Base-by-base conservation (phyloP, 1,140 invertebrate genomes). In the Diabrotica undecimpunctata region DNA sequence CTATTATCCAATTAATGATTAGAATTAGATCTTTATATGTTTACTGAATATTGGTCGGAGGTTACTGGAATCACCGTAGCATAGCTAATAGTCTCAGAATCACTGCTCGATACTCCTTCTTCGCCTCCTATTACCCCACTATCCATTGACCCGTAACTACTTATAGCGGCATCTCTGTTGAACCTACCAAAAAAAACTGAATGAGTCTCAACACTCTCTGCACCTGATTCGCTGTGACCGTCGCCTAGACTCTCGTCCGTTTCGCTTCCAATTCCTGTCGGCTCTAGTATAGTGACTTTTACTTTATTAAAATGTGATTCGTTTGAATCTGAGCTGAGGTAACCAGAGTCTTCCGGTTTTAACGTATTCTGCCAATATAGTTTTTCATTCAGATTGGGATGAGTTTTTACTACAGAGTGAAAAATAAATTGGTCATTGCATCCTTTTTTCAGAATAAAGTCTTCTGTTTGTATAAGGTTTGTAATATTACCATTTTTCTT, bases 161-260 rank as follows among this genome's bases (percentile, higher is more conserved):
- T 56, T 35, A 54, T 50, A 8, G 60, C 36, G 14, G 54, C 65
- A 3, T 62, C 53, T 78, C 74, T 88, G 68, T 80, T 79, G 75
- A 82, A 87, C 81, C 81, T 84, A 67, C 79, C 89, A 70, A 91
- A 91, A 70, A 91, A 90, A 5, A 92, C 90, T 11, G 90, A 91
- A 80, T 93, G 90, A 0, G 91, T 93, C 63, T 90, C 91, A 46
- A 92, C 83, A 79, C 90, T 93, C 74, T 93, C 91, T 6, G 88
- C 90, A 2, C 90, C 91, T 52, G 90, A 92, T 79, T 93, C 91
- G 79, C 90, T 92, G 61, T 88, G 85, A 9, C 88, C 90, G 72
- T 91, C 89, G 38, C 86, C 84, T 14, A 84, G 79, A 35, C 87
- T 89, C 70, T 88, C 89, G n/a, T 88, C 87, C 65, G 90, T 89